phyloP scores from a whole-genome alignment of 2,888 invertebrate species.

The Scotopteryx bipunctaria region DNA sequence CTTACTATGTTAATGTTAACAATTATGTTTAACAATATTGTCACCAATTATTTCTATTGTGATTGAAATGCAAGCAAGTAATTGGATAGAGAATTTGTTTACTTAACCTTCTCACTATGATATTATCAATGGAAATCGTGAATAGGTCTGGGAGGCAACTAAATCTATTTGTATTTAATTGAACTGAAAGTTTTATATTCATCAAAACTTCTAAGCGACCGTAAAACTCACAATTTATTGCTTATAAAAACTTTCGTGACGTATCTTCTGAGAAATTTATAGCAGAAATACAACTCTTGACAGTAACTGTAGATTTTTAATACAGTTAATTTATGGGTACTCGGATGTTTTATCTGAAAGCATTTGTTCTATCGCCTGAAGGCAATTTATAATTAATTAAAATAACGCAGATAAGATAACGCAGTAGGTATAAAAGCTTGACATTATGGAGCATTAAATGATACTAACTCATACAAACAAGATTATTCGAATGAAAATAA shows the following conservation, averaged over 20 bases:
- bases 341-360: constrained; percentile 20
- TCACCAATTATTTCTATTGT: too few species aligned
- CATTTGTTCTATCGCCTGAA: constrained; percentile 31
- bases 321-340: constrained; percentile 21
- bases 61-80: too few species aligned
- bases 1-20: too few species aligned
- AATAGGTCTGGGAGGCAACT: neutral
- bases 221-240: constrained; percentile 29
- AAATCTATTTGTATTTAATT: constrained; percentile 7
- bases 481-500: constrained; percentile 27
- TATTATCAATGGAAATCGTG: too few species aligned
- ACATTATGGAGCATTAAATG: constrained; percentile 22
- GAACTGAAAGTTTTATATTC: constrained; percentile 23
- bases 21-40: too few species aligned
- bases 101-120: too few species aligned
- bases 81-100: neutral
- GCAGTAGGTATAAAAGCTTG: constrained; percentile 16
- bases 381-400: constrained; percentile 30
- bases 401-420: constrained; percentile 36
- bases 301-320: constrained; percentile 19
- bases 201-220: constrained; percentile 17
- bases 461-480: constrained; percentile 16
- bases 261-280: constrained; percentile 22
- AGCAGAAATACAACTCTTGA: constrained; percentile 14
- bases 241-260: constrained; percentile 23